A percentile compares a stretch with the other conserved stretches of the same genome.
Conservation (phyloP, 2,113 vertebrate genomes). For the Gavialis gangeticus region DNA sequence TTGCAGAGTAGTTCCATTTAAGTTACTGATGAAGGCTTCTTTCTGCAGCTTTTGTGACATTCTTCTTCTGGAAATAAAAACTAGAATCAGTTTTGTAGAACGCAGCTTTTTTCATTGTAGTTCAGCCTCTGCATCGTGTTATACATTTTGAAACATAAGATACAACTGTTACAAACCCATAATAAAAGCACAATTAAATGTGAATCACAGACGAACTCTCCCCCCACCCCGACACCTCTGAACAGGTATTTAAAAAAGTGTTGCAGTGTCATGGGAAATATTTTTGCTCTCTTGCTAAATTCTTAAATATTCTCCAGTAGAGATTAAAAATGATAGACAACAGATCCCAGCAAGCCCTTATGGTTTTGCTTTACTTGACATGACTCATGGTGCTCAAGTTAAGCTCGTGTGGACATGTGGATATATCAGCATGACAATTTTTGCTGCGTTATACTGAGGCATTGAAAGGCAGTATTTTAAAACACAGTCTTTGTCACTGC, state of each 20-base stretch:
- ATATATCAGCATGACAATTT: neutral
- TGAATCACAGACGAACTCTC: too few relatives aligned
- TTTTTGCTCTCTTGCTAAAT: neutral
- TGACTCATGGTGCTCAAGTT: neutral
- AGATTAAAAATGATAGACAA: neutral
- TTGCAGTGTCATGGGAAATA: neutral
- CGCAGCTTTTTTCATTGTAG: neutral
- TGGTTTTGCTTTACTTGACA: neutral
- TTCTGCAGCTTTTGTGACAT: conserved; percentile 90
- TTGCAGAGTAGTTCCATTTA: conserved; percentile 89
- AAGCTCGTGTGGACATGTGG: neutral
- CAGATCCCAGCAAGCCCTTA: neutral
- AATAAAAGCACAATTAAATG: too few relatives aligned
- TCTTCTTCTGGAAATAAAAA: conserved; percentile 61
- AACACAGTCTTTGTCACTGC: neutral
- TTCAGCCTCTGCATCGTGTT: neutral
- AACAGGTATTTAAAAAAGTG: neutral
- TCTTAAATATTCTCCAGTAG: neutral
- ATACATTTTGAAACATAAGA: too few relatives aligned
- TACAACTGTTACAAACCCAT: too few relatives aligned
- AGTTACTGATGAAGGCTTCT: conserved; percentile 91
- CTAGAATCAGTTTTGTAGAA: neutral
- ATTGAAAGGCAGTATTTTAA: neutral
- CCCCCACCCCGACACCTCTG: neutral
- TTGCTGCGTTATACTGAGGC: neutral